phyloP scores from a whole-genome alignment of 2,113 vertebrate species.

The Bettongia penicillata region DNA sequence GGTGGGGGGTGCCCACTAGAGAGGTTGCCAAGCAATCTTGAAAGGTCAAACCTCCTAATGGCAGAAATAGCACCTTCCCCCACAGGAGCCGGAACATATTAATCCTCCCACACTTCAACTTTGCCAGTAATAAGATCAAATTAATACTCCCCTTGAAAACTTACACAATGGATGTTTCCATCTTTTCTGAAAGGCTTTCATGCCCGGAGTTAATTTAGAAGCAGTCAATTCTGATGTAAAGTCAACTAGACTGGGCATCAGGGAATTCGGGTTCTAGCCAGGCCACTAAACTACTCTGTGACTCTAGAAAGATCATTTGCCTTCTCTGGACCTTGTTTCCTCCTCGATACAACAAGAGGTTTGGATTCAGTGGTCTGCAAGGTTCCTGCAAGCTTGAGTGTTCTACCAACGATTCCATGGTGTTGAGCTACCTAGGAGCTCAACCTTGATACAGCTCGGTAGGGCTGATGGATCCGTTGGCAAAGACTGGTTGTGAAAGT shows the following conservation, averaged over 20 bases:
- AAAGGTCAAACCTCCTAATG: neutral
- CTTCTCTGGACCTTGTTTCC: neutral
- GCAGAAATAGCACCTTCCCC: neutral
- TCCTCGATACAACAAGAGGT: neutral
- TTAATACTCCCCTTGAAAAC: neutral
- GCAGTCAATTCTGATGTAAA: neutral
- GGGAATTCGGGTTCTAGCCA: neutral
- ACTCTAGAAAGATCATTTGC: neutral
- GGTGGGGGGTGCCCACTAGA: neutral
- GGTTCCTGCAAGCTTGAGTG: neutral
- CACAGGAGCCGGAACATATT: neutral
- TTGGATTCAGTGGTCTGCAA: neutral
- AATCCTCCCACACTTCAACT: neutral
- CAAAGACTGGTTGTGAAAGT: neutral
- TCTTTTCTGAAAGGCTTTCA: neutral
- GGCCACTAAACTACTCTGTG: neutral
- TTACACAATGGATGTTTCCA: neutral
- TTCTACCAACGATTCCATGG: neutral
- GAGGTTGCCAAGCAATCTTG: neutral
- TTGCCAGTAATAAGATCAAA: neutral
- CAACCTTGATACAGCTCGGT: neutral
- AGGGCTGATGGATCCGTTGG: neutral
- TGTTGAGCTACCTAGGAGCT: neutral
- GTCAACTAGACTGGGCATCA: neutral
- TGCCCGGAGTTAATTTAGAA: neutral